A percentile compares a stretch with the other conserved stretches of the same genome.
phyloP scores from a whole-genome alignment of 2,888 invertebrate genomes.

The Drosophila koepferae region DNA sequence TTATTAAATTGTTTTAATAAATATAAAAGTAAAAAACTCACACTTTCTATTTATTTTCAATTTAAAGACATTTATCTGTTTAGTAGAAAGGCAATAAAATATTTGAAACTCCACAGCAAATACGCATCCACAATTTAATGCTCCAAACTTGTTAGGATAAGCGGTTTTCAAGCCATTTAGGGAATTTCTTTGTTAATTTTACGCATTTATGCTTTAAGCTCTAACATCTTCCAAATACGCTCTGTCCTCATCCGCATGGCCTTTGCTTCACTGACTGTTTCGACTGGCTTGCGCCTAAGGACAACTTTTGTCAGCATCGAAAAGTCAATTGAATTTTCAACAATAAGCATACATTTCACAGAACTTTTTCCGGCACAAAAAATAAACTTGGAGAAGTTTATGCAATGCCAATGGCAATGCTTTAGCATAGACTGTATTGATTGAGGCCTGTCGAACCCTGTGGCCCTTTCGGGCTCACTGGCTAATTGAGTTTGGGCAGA shows the following conservation, averaged over 20 bases:
- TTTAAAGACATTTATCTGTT: too few species aligned
- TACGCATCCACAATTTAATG: neutral
- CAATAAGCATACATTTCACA: slow-evolving; percentile 29
- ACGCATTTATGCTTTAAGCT: slow-evolving; percentile 15
- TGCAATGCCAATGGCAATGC: slow-evolving; percentile 16
- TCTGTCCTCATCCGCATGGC: neutral
- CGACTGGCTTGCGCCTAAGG: neutral
- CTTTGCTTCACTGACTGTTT: slow-evolving; percentile 1
- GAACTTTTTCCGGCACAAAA: slow-evolving; percentile 17
- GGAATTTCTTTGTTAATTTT: neutral
- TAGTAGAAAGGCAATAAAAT: too few species aligned
- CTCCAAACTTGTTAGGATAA: neutral
- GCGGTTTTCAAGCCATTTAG: neutral
- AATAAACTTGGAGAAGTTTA: slow-evolving; percentile 22
- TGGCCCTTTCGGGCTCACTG: slow-evolving; percentile 33
- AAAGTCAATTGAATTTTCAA: slow-evolving; percentile 40
- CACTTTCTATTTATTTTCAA: too few species aligned
- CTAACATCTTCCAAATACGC: neutral
- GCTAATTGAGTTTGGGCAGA: slow-evolving; percentile 62
- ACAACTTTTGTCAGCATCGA: slow-evolving; percentile 9
- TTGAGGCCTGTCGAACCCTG: slow-evolving; percentile 31
- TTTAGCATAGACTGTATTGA: slow-evolving; percentile 30
- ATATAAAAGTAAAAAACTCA: too few species aligned
- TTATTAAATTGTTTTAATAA: too few species aligned
- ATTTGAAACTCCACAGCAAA: too few species aligned